Percentiles rank a stretch among this genome's conserved stretches.
Evolutionary conservation across 2,888 invertebrate genomes (phyloP).

Genomic region (Spodoptera picta): DNA sequence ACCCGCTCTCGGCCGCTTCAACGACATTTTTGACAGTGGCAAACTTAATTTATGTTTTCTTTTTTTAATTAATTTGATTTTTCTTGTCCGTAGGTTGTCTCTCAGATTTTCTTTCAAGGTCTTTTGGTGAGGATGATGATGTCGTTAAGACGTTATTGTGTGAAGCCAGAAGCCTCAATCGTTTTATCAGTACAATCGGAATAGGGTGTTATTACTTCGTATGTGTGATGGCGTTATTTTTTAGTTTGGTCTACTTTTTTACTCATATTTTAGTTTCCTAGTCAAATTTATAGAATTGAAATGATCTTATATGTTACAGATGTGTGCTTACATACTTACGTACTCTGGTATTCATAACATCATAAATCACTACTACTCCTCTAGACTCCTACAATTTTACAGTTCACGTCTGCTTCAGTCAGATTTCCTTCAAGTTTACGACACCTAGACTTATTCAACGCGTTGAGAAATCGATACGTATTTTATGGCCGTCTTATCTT

Average conservation of each 20-base stretch:
- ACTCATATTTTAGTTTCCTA: too few relatives aligned
- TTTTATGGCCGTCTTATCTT: constrained; percentile 51
- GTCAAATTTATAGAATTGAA: background rate
- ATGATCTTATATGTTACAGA: background rate
- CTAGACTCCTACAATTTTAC: constrained; percentile 10
- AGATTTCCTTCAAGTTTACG: constrained; percentile 44
- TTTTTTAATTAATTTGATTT: constrained; percentile 73
- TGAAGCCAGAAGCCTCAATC: background rate
- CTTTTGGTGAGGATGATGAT: constrained; percentile 22
- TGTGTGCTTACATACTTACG: background rate
- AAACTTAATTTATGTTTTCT: constrained; percentile 71
- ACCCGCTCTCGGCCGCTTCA: constrained; percentile 52
- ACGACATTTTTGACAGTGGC: constrained; percentile 68
- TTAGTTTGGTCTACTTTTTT: too few relatives aligned
- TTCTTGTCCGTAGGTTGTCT: constrained; percentile 52
- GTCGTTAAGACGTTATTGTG: constrained; percentile 37
- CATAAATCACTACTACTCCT: background rate
- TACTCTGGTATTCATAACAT: constrained; percentile 14
- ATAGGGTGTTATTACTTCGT: too few relatives aligned
- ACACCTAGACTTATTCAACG: constrained; percentile 39
- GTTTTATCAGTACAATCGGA: too few relatives aligned
- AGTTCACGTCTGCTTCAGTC: constrained; percentile 23
- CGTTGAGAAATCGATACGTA: constrained; percentile 46
- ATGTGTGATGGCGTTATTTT: too few relatives aligned
- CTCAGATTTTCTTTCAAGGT: constrained; percentile 28